Percentiles rank a stretch among this genome's conserved stretches.
These are phyloP conservation scores for Epinephelus fuscoguttatus DNA, from an alignment of 2,113 vertebrate genomes.

Conservation along the genomic window DNA sequence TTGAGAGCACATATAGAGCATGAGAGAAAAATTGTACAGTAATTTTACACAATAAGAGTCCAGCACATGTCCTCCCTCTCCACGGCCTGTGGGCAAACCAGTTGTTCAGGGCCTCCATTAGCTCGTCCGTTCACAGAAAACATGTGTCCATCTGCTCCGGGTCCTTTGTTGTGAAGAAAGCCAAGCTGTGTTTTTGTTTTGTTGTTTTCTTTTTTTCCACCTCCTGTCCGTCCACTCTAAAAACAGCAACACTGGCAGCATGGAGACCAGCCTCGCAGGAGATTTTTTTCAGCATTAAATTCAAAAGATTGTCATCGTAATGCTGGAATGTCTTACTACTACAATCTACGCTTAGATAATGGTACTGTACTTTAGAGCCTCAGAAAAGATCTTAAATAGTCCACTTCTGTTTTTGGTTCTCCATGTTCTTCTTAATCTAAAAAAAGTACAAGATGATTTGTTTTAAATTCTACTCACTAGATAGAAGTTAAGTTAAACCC, in stretches of 20 bases:
- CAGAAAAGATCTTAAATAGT: slow-evolving; percentile 36
- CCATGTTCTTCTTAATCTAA: slow-evolving; percentile 41
- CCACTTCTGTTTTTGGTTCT: slow-evolving; percentile 39
- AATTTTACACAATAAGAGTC: slow-evolving; percentile 61
- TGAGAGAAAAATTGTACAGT: slow-evolving; percentile 60
- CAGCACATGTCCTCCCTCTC: slow-evolving; percentile 24
- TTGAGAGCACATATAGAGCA: slow-evolving; percentile 63
- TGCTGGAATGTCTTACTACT: slow-evolving; percentile 72
- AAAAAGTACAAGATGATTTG: slow-evolving; percentile 64
- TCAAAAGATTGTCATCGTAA: slow-evolving; percentile 69
- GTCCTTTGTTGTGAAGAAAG: slow-evolving; percentile 36
- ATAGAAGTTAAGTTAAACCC: slow-evolving; percentile 63
- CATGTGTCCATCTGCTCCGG: slow-evolving; percentile 27
- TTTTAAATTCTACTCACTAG: slow-evolving; percentile 58
- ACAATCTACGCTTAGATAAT: slow-evolving; percentile 51
- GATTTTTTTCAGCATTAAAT: slow-evolving; percentile 40
- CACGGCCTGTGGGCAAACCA: slow-evolving; percentile 32
- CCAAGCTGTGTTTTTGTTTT: neutral
- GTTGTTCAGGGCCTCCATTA: slow-evolving; percentile 50
- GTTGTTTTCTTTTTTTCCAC: neutral
- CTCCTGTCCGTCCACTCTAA: slow-evolving; percentile 14
- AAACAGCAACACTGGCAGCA: slow-evolving; percentile 25
- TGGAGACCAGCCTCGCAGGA: slow-evolving; percentile 19
- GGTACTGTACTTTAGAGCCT: slow-evolving; percentile 31
- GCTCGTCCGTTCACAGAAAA: slow-evolving; percentile 34